phyloP scores from a whole-genome alignment of 2,888 invertebrate species.

The Eurois occulta region DNA sequence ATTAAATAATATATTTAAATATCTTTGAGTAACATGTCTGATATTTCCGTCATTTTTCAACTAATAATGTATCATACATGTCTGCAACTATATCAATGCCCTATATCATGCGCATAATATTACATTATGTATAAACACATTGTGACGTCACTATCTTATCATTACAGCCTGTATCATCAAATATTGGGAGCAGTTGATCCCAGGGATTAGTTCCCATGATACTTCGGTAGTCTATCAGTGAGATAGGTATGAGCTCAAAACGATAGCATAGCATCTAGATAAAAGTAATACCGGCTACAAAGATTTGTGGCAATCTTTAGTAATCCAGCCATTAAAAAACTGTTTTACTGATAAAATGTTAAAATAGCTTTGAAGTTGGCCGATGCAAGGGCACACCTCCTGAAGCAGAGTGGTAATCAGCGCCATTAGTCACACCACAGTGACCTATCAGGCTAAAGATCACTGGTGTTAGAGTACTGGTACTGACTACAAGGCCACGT shows the following conservation, averaged over 20 bases:
- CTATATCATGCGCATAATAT: not conserved
- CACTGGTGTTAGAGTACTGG: not conserved
- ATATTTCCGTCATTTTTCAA: not conserved
- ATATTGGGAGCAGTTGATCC: conserved; percentile 49
- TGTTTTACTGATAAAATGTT: no score
- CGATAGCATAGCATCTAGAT: not conserved
- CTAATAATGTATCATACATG: not conserved
- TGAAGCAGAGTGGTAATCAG: not conserved
- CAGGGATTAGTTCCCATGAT: conserved; percentile 23
- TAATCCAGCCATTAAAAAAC: not conserved
- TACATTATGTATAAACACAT: no score
- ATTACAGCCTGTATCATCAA: conserved; percentile 12
- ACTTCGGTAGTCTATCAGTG: conserved; percentile 11
- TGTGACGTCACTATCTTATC: conserved; percentile 47
- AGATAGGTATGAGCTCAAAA: conserved; percentile 21
- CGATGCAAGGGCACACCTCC: not conserved
- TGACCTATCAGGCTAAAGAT: not conserved
- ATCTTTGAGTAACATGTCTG: not conserved
- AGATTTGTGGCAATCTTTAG: conserved; percentile 4
- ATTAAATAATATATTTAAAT: no score
- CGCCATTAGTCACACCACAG: not conserved
- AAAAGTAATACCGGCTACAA: not conserved
- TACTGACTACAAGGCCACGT: not conserved
- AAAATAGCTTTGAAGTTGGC: not conserved
- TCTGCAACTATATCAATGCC: conserved; percentile 14